phyloP scores from a whole-genome alignment of 1,140 invertebrate genomes.

The Gonioctena quinquepunctata region DNA sequence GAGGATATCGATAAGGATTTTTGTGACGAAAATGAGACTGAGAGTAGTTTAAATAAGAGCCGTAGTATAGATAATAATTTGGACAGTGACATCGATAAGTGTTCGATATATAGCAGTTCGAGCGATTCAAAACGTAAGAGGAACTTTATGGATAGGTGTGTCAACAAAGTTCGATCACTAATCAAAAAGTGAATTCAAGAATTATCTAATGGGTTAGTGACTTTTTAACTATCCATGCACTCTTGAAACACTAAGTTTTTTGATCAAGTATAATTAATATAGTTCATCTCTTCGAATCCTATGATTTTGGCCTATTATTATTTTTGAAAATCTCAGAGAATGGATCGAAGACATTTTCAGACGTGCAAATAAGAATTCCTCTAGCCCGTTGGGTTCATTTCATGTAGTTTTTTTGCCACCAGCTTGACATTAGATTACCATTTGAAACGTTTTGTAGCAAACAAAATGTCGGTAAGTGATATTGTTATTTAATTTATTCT shows the following conservation, averaged over 20 bases:
- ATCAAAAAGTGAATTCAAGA: constrained; percentile 70
- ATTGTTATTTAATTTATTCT: constrained; percentile 30
- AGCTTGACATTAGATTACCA: constrained; percentile 16
- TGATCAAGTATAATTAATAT: too few species aligned
- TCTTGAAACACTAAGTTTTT: too few species aligned
- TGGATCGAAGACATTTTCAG: too few species aligned
- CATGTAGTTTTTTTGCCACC: not conserved
- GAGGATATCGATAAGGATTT: constrained; percentile 32
- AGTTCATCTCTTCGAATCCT: too few species aligned
- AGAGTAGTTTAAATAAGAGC: constrained; percentile 43
- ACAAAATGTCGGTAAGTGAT: constrained; percentile 17
- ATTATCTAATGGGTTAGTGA: too few species aligned
- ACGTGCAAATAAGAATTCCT: too few species aligned
- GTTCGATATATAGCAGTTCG: constrained; percentile 51
- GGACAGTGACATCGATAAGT: constrained; percentile 43
- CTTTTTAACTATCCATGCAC: too few species aligned
- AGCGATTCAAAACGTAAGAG: constrained; percentile 63
- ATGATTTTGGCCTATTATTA: too few species aligned
- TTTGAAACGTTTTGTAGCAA: not conserved
- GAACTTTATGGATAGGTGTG: constrained; percentile 78
- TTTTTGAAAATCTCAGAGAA: too few species aligned
- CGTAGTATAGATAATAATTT: constrained; percentile 55
- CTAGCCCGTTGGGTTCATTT: not conserved
- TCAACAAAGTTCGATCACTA: constrained; percentile 75
- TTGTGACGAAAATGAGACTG: constrained; percentile 20